phyloP scores from a whole-genome alignment of 2,888 invertebrate species.

The Calliphora vomitoria region DNA sequence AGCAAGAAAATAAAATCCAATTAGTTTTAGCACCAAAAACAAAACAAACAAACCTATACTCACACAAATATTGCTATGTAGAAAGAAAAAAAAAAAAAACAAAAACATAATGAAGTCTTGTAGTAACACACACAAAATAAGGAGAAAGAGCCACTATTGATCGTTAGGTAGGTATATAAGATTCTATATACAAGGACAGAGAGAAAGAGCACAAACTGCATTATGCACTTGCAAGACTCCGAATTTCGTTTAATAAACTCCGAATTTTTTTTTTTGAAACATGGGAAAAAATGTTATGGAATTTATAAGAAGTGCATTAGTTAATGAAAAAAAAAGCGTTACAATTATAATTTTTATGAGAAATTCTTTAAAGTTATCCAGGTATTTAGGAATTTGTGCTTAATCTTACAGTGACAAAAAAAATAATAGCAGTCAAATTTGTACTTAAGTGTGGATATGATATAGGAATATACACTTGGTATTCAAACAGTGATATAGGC shows the following conservation, averaged over 20 bases:
- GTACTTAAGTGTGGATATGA: no score
- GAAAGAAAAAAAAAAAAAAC: conserved; percentile 8
- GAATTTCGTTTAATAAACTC: conserved; percentile 19
- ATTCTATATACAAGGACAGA: conserved; percentile 12
- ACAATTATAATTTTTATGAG: background rate
- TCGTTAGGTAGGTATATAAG: conserved; percentile 4
- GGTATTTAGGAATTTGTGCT: background rate
- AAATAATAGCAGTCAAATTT: background rate
- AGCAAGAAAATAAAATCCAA: conserved; percentile 49
- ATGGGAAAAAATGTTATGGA: background rate
- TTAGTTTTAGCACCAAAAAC: conserved; percentile 56
- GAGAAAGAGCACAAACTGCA: background rate
- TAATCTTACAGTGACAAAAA: background rate
- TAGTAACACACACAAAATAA: conserved; percentile 18
- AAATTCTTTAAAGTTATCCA: background rate
- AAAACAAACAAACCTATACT: conserved; percentile 1
- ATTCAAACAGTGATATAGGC: no score
- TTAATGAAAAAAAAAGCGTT: background rate
- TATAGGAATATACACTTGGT: no score
- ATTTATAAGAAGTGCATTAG: background rate
- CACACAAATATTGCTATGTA: background rate
- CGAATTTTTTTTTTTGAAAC: background rate
- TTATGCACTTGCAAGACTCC: conserved; percentile 17
- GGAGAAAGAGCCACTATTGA: conserved; percentile 38
- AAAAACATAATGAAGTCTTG: conserved; percentile 66